Conservation (phyloP, 1,140 invertebrate genomes). For the Drosophila sproati region DNA sequence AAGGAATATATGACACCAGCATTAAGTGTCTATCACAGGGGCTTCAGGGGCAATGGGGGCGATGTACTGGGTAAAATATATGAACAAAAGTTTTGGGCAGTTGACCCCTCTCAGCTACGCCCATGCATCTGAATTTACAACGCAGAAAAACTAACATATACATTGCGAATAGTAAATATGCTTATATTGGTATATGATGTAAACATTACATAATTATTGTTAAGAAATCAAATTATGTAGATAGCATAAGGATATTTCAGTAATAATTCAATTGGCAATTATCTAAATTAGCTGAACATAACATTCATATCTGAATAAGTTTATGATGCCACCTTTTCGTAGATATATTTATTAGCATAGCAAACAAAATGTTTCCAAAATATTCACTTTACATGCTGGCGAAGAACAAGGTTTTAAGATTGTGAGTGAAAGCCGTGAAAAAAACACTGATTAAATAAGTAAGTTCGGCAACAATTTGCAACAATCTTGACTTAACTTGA, state of each 20-base stretch:
- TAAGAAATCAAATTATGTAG: no score
- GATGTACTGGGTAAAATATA: not conserved
- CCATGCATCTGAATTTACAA: slow-evolving; percentile 16
- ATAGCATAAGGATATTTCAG: no score
- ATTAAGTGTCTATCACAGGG: slow-evolving; percentile 32
- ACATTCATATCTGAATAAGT: not conserved
- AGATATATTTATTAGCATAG: no score
- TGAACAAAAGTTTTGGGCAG: not conserved
- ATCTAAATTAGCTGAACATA: not conserved
- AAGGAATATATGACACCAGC: slow-evolving; percentile 64
- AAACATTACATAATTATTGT: no score
- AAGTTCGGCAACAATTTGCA: no score
- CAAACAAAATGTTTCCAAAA: no score
- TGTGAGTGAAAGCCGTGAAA: no score
- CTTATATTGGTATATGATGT: not conserved
- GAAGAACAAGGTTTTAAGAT: no score
- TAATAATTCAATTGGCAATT: no score
- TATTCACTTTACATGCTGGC: no score
- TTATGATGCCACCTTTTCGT: not conserved
- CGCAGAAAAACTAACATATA: not conserved
- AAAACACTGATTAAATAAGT: no score
- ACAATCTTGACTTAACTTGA: no score
- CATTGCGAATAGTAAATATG: slow-evolving; percentile 19
- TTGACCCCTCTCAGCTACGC: not conserved
- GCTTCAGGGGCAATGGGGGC: not conserved